Evolutionary conservation across 2,888 invertebrate genomes (phyloP), one percentile per base, ranked within the genome.

Genomic region (Caenorhabditis sp.): DNA sequence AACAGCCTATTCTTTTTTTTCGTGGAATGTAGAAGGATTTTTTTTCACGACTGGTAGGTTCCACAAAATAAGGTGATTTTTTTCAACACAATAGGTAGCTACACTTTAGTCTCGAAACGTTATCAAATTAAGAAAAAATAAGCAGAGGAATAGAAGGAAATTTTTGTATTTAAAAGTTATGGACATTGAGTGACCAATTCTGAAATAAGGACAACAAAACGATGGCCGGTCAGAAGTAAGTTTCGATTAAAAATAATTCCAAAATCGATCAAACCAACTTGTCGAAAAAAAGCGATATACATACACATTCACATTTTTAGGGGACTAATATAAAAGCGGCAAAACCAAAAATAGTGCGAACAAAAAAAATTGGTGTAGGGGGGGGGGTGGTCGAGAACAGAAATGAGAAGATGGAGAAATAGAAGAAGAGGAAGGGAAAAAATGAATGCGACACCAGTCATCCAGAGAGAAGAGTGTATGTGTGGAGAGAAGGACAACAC

Each of bases 391-490:
- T 43, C 43, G 43, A 43, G 17, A 17, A 17, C 12, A 43, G 43
- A 43, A 43, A 43, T 2, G 14, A 43, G 43, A 14, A 43, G 43
- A 43, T 3, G 17, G 3, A 43, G 43, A 43, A 43, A 43, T 10
- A 36, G 36, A 36, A 43, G 14, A 10, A 43, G 43, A 43, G 14
- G 43, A 43, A 14, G 17, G 17, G 12, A 43, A 43, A 43, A 43
- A 43, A 43, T 43, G 43, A 43, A 43, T 43, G 43, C 43, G 43
- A 43, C 43, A 43, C 43, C 43, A 43, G 43, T 43, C 43, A 43
- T 43, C 43, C 43, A 43, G 43, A 43, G 43, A 43, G 17, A 43
- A 43, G 12, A 43, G 43, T 43, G 43, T 43, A 43, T 43, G 43
- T 43, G 43, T 43, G 43, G 17, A 43, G 43, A 43, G 43, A 43